Evolutionary conservation across 35 echinoderm and acorn worm genomes (phyloP).

Genomic region (Chiridota heheva): DNA sequence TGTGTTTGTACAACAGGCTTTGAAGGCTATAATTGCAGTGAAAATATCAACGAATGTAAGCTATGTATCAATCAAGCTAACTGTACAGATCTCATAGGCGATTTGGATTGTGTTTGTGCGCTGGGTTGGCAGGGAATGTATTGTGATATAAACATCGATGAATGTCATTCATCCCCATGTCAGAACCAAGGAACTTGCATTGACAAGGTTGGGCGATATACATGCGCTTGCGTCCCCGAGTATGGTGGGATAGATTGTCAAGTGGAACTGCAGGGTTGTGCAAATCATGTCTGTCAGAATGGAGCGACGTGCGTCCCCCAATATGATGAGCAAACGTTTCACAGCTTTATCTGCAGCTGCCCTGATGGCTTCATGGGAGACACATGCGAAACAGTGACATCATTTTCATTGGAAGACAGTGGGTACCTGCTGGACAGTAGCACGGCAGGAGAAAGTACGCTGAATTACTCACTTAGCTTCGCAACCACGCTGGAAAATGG

Average conservation of each 20-base stretch:
- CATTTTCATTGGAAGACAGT: conserved; percentile 25
- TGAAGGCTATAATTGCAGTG: conserved; percentile 51
- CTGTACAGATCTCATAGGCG: conserved; percentile 51
- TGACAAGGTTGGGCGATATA: conserved; percentile 48
- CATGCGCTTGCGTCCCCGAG: conserved; percentile 46
- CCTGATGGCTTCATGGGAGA: conserved; percentile 56
- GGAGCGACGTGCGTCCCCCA: conserved; percentile 71
- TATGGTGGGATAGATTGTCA: conserved; percentile 57
- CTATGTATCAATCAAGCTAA: conserved; percentile 63
- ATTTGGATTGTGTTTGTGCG: conserved; percentile 49
- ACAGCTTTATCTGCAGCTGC: conserved; percentile 63
- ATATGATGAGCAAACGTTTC: conserved; percentile 12
- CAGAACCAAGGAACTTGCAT: conserved; percentile 54
- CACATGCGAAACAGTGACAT: conserved; percentile 41
- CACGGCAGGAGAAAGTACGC: not conserved
- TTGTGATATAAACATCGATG: conserved; percentile 54
- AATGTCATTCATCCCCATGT: conserved; percentile 71
- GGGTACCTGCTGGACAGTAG: conserved; percentile 31
- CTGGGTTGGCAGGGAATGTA: conserved; percentile 36
- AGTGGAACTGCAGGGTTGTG: conserved; percentile 58
- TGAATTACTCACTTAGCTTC: conserved; percentile 65
- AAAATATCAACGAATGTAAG: conserved; percentile 70
- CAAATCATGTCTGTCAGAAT: conserved; percentile 54
- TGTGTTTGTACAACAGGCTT: conserved; percentile 62
- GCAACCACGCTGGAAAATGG: conserved; percentile 68